Conservation (phyloP, 2,797 vertebrate species). For the Cynopterus sphinx region DNA sequence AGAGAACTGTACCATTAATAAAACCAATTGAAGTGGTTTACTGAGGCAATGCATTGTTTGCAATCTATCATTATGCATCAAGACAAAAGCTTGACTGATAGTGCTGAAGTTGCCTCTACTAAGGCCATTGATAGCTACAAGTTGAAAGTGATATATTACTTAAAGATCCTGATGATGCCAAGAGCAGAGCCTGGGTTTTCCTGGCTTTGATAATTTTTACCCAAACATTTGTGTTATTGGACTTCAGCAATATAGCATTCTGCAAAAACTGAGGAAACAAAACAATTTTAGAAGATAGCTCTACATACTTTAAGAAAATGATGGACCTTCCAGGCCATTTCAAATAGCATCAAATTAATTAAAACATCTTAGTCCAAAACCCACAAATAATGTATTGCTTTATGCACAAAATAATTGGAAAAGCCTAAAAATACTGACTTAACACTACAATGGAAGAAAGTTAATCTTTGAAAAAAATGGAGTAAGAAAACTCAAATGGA, state of each 20-base stretch:
- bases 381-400: background rate
- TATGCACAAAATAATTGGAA: background rate
- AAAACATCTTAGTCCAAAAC: background rate
- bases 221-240: slow-evolving; percentile 36
- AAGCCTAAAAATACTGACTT: background rate
- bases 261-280: slow-evolving; percentile 43
- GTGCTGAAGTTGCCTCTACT: background rate
- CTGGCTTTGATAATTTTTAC: background rate
- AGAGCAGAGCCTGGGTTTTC: background rate
- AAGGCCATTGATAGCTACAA: slow-evolving; percentile 27
- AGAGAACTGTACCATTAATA: background rate
- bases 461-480: background rate
- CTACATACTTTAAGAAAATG: background rate
- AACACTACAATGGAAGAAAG: background rate
- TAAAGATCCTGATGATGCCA: slow-evolving; percentile 42
- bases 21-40: background rate
- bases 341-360: background rate
- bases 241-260: background rate
- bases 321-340: background rate
- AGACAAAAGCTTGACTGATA: slow-evolving; percentile 57
- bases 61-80: background rate
- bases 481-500: background rate
- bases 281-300: background rate
- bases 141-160: background rate
- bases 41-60: slow-evolving; percentile 24